Evolutionary conservation across 2,888 invertebrate species (phyloP), one percentile per base, ranked within the genome.

Genomic region (Cremastobaeus sp.): DNA sequence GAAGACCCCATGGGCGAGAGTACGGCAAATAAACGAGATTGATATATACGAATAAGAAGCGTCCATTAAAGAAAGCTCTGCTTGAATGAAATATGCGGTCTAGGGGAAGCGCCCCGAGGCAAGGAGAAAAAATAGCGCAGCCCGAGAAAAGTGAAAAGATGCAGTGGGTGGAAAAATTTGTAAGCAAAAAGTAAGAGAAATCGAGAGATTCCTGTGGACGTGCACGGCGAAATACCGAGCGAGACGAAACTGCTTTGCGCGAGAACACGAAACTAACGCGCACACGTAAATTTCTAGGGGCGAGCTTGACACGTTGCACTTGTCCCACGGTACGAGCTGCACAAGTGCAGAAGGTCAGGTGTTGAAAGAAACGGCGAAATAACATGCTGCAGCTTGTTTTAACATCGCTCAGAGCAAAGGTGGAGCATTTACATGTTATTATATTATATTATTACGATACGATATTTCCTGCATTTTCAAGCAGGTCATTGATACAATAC

Each of bases 31-130:
- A 82, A 84, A 82, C 79, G 78, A 80, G 84, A 86, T 86, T 85
- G 84, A 86, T 86, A 81, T 84, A 85, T 86, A 85, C n/a, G n/a
- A 85, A 85, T 85, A 83, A 84, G 81, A 78, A 76, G 43, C 78
- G 74, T 79, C 79, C 81, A 84, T 85, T 84, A 83, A 84, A 85
- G 81, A 82, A 82, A 83, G 82, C 79, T 71, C 76, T 69, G 76
- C 68, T 48, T 45, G 78, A 77, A 82, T 83, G 81, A 85, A 84
- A 84, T 85, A 85, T 83, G 80, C 76, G 78, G 66, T 77, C 72
- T 62, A 68, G 70, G 75, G 76, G 76, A 70, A 73, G 59, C 45
- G 50, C 66, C 62, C 43, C 47, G 73, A 52, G 65, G 64, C 62
- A 66, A 74, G 59, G 69, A 48, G 65, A 54, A 66, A 65, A 71